A percentile compares a stretch with the other conserved stretches of the same genome.
Evolutionary conservation across 2,888 invertebrate species (phyloP).

Genomic region (Alentia gelatinosa): DNA sequence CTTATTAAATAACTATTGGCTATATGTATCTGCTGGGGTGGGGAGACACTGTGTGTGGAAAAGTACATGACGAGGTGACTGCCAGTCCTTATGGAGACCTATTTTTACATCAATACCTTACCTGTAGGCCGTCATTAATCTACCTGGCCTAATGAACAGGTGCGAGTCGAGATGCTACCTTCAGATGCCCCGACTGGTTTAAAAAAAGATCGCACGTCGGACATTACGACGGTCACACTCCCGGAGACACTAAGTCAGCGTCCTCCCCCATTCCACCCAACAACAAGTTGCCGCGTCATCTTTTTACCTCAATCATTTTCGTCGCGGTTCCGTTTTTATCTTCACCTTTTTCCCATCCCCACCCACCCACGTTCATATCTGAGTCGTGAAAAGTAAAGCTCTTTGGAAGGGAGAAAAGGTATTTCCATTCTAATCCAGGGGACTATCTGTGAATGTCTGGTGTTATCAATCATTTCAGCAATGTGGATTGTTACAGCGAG

Average conservation of each 20-base stretch:
- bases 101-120: neutral
- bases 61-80: conserved; percentile 1
- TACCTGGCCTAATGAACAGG: neutral
- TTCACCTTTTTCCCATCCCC: neutral
- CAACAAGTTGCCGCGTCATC: neutral
- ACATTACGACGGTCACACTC: too few relatives aligned
- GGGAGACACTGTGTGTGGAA: too few relatives aligned
- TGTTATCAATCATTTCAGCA: conserved; percentile 5
- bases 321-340: neutral
- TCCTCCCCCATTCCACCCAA: too few relatives aligned
- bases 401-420: neutral
- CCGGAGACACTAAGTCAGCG: too few relatives aligned
- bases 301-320: neutral
- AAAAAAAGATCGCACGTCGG: too few relatives aligned
- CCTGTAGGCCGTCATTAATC: neutral
- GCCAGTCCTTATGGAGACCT: neutral
- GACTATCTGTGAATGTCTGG: neutral
- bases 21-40: too few relatives aligned
- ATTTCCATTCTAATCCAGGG: conserved; percentile 6
- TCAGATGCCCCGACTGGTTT: neutral
- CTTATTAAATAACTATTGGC: too few relatives aligned
- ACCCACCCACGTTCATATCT: neutral
- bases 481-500: neutral
- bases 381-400: neutral
- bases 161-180: neutral